Conservation (phyloP, 2,888 invertebrate species). For the Tipula helvola region DNA sequence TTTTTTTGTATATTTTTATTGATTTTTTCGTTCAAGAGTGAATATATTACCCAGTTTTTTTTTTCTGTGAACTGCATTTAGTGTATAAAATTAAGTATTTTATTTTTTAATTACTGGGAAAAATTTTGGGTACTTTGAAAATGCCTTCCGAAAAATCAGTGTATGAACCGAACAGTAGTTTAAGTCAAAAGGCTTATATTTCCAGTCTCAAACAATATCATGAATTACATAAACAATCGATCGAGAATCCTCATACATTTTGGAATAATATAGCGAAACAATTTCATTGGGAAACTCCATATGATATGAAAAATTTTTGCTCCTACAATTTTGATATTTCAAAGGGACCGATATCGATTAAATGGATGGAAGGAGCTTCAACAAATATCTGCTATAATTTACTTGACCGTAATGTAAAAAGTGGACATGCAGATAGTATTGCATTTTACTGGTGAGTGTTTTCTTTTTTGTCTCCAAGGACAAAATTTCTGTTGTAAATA, state of each 20-base stretch:
- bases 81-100: not conserved
- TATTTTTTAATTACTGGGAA: not conserved
- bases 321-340: slow-evolving; percentile 83
- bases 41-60: not conserved
- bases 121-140: not conserved
- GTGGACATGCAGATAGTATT: slow-evolving; percentile 77
- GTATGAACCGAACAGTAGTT: slow-evolving; percentile 44
- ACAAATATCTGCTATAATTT: slow-evolving; percentile 96
- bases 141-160: slow-evolving; percentile 46
- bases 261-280: slow-evolving; percentile 90
- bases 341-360: slow-evolving; percentile 80
- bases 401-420: slow-evolving; percentile 80
- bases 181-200: slow-evolving; percentile 49
- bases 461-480: slow-evolving; percentile 9
- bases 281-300: slow-evolving; percentile 82
- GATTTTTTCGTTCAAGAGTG: not conserved
- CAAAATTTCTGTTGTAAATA: not conserved
- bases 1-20: not conserved
- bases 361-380: slow-evolving; percentile 90
- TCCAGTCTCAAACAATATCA: slow-evolving; percentile 63
- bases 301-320: slow-evolving; percentile 61
- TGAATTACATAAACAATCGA: slow-evolving; percentile 70
- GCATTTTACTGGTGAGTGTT: slow-evolving; percentile 86
- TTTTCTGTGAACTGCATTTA: not conserved
- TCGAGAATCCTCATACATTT: slow-evolving; percentile 80